Percentiles rank a stretch among this genome's conserved stretches.
Evolutionary conservation across 2,888 invertebrate genomes (phyloP).

Genomic region (Hypena proboscidalis): DNA sequence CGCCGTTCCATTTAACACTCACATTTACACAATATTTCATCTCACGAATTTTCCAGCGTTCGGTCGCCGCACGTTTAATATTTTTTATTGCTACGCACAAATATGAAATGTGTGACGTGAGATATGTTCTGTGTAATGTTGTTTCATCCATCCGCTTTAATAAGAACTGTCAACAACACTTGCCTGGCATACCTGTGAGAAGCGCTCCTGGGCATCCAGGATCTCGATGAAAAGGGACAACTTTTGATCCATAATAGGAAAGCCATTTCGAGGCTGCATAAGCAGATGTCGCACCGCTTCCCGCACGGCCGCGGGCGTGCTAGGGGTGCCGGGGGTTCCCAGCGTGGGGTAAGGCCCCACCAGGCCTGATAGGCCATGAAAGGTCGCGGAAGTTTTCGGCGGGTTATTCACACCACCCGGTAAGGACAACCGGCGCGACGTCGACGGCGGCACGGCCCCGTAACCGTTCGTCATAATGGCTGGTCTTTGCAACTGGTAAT

Average conservation of each 20-base stretch:
- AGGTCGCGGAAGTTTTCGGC: conserved; percentile 87
- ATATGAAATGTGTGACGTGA: not conserved
- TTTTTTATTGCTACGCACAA: not conserved
- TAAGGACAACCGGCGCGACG: conserved; percentile 82
- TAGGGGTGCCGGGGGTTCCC: conserved; percentile 75
- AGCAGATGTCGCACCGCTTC: conserved; percentile 89
- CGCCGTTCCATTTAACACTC: conserved; percentile 5
- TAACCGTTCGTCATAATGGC: conserved; percentile 81
- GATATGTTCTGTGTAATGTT: not conserved
- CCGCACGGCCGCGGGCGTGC: conserved; percentile 87
- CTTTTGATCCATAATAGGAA: conserved; percentile 91
- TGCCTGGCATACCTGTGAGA: conserved; percentile 88
- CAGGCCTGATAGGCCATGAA: conserved; percentile 82
- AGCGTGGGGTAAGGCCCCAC: conserved; percentile 60
- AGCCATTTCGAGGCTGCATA: conserved; percentile 89
- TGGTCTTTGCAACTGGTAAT: conserved; percentile 86
- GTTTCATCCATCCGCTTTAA: not conserved
- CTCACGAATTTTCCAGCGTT: not conserved
- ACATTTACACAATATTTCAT: not conserved
- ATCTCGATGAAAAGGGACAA: conserved; percentile 92
- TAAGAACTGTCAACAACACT: conserved; percentile 11
- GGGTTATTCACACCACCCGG: conserved; percentile 80
- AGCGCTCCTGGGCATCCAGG: conserved; percentile 92
- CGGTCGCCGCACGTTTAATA: not conserved
- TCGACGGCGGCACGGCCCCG: conserved; percentile 80